phyloP scores from a whole-genome alignment of 2,113 vertebrate species.

The Forbesichthys papilliferus region DNA sequence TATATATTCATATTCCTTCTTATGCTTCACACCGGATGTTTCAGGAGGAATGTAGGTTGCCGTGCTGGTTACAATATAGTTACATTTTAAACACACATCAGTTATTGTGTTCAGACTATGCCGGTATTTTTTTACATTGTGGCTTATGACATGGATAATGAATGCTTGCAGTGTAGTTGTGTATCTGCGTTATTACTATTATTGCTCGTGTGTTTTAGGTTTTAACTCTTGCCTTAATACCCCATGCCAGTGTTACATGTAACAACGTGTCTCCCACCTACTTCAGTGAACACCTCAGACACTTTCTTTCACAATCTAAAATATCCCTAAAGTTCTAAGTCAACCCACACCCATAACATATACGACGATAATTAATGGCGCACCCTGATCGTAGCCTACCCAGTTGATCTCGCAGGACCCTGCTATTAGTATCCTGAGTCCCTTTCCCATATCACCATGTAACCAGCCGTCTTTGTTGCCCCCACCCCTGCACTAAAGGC shows the following conservation, averaged over 20 bases:
- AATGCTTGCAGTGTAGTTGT: not conserved
- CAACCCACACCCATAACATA: constrained; percentile 20
- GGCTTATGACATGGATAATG: not conserved
- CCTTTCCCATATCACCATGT: constrained; percentile 22
- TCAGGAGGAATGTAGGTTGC: not conserved
- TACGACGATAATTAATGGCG: not conserved
- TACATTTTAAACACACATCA: constrained; percentile 4
- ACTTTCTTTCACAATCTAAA: constrained; percentile 23
- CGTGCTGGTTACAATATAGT: not conserved
- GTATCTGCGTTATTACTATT: constrained; percentile 37
- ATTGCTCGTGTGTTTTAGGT: constrained; percentile 33
- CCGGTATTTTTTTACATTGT: not conserved
- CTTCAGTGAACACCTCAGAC: not conserved
- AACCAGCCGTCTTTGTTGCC: not conserved
- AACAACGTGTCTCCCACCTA: not conserved
- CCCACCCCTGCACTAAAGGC: no score
- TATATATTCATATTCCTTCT: not conserved
- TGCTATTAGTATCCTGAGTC: constrained; percentile 20
- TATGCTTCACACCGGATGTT: not conserved
- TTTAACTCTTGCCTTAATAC: constrained; percentile 26
- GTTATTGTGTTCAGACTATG: constrained; percentile 11
- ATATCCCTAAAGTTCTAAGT: not conserved
- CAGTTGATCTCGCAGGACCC: constrained; percentile 2
- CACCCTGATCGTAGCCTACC: not conserved
- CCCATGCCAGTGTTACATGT: constrained; percentile 27